Conservation (phyloP, 2,888 invertebrate species). For the Agriopis aurantiaria region DNA sequence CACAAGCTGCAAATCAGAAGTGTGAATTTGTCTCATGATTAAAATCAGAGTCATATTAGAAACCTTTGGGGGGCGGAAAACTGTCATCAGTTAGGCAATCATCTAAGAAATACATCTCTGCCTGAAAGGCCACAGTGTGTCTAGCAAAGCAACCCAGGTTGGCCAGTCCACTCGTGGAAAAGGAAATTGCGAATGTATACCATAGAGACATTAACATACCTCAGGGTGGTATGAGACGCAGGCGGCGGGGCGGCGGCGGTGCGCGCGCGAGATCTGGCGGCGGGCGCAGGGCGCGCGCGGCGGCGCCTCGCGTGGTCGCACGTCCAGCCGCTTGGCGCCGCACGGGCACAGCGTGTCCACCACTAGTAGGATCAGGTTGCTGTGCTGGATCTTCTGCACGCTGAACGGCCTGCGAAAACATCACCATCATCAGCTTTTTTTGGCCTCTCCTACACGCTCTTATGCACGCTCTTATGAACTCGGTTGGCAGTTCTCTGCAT, state of each 20-base stretch:
- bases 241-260: slow-evolving; percentile 91
- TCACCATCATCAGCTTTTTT: not conserved
- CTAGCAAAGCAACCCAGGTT: no score
- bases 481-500: no score
- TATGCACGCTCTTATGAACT: no score
- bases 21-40: not conserved
- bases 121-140: no score
- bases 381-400: slow-evolving; percentile 96
- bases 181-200: not conserved
- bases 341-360: slow-evolving; percentile 96
- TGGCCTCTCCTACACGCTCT: no score
- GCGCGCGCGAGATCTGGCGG: slow-evolving; percentile 87
- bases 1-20: not conserved
- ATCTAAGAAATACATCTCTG: no score
- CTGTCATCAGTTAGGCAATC: no score
- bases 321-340: slow-evolving; percentile 94
- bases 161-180: no score
- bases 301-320: slow-evolving; percentile 90
- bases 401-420: slow-evolving; percentile 91
- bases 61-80: not conserved
- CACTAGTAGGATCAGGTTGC: slow-evolving; percentile 94
- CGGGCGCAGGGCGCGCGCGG: slow-evolving; percentile 83
- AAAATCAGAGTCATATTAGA: not conserved
- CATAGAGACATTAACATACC: slow-evolving; percentile 71
- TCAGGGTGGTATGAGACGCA: slow-evolving; percentile 97